phyloP scores from a whole-genome alignment of 2,113 vertebrate genomes.

The Pelecanus crispus region DNA sequence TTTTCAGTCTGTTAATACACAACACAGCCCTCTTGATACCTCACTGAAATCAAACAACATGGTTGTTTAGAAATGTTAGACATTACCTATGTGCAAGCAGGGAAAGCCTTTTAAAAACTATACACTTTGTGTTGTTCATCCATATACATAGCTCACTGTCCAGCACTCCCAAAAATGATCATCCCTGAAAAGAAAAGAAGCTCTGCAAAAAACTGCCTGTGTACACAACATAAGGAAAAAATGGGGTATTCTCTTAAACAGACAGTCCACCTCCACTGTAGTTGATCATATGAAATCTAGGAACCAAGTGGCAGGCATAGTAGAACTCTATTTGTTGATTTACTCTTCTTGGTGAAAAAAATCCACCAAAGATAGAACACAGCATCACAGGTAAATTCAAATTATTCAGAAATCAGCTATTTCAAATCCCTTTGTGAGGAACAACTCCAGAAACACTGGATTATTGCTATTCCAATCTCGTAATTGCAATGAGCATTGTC shows the following conservation, averaged over 20 bases:
- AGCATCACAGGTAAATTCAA: not conserved
- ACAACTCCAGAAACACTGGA: not conserved
- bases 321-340: not conserved
- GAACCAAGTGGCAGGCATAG: not conserved
- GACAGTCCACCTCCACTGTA: not conserved
- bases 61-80: not conserved
- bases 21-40: not conserved
- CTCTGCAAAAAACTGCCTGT: not conserved
- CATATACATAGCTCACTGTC: not conserved
- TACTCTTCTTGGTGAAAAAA: not conserved
- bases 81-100: not conserved
- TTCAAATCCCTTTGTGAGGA: not conserved
- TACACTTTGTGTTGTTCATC: not conserved
- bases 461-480: not conserved
- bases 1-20: not conserved
- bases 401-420: not conserved
- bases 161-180: not conserved
- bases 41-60: not conserved
- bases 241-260: not conserved
- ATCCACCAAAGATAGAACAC: not conserved
- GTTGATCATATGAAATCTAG: not conserved
- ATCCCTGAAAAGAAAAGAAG: not conserved
- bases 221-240: not conserved
- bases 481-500: not conserved
- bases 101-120: not conserved